Base-by-base conservation (phyloP, 1,140 invertebrate species). In the Scaptomyza montana region DNA sequence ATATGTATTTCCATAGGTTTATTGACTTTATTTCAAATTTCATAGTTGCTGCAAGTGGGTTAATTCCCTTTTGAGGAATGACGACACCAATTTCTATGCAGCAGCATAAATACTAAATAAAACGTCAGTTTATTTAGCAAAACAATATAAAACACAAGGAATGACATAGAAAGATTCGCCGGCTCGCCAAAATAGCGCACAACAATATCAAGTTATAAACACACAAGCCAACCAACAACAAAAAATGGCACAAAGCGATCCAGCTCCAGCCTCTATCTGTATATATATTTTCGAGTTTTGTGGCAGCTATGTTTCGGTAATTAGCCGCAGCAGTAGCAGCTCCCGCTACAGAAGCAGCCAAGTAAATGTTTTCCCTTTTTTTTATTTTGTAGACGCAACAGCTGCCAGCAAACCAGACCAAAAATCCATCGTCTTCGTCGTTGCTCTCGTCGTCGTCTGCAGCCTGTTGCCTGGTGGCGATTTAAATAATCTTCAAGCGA, bases 401-500 rank as follows among this genome's bases (percentile, higher is more conserved):
- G 56, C 65, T 61, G 50, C 61, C 49, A 46, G 12, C n/a, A 51
- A n/a, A 7, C 50, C 50, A 43, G 39, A 3, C 19, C 47, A 8
- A 9, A 41, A 10, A 16, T 41, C 12, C 12, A 10, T 41, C 39
- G 39, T 41, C 39, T 10, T 41, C 39, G 5, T 41, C 39, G 5
- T 43, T 9, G 43, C 16, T 16, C 16, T n/a, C 66, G 60, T 45
- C 19, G 16, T 25, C 12, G 39, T 39, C n/a, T 39, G 57, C 41
- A 16, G 46, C 36, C 77, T 80, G 77, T 78, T 79, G 77, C 66
- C 55, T 28, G 71, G 65, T 33, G 55, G 47, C 43, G 60, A 80
- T 86, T 86, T 72, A 74, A 87, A 86, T 86, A 87, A 76, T 86
- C 78, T 77, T 74, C 43, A 75, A 69, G 67, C 67, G 70, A 75